Base-by-base conservation (phyloP, 2,888 invertebrate genomes). In the Lithophane ornitopus region DNA sequence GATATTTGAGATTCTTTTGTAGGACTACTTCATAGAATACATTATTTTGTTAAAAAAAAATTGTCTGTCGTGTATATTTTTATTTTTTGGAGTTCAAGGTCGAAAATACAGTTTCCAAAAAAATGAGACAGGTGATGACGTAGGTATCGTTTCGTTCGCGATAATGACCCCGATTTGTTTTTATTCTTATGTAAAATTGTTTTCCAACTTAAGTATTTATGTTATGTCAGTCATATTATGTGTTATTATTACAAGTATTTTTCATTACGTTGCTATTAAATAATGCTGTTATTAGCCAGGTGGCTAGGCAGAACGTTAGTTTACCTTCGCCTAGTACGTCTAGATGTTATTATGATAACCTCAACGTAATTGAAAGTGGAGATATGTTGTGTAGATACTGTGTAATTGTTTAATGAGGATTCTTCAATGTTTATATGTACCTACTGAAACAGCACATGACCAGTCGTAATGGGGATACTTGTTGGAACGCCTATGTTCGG, bases 301-400 rank as follows among this genome's bases (percentile, higher is more conserved):
- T 72, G 68, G 28, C 56, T 68, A 54, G 52, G 26, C 56, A 39
- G 44, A 56, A 49, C 39, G 46, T 77, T 39, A 28, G 8, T 28
- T 78, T 65, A 69, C 80, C 84, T 84, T 81, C 69, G 66, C 14
- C 52, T 81, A 66, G 59, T 62, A 39, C 16, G 41, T n/a, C 54
- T 61, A 76, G 85, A 85, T 82, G 73, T 73, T 81, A 70, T 75
- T 75, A 69, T 39, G 85, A 85, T 83, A 83, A 49, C 56, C 41
- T 59, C 54, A 66, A 44, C 2, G 11, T 81, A 81, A 82, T 84
- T 84, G 72, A 82, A 77, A 84, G 62, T 76, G 44, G 52, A 70
- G 85, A 84, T 82, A 52, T 61, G 12, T 62, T 85, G 3, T 65
- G 26, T 28, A 70, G 85, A 82, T 82, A 81, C 54, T 70, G 41